Evolutionary conservation across 2,888 invertebrate species (phyloP).

Genomic region (Tupiocoris notatus): DNA sequence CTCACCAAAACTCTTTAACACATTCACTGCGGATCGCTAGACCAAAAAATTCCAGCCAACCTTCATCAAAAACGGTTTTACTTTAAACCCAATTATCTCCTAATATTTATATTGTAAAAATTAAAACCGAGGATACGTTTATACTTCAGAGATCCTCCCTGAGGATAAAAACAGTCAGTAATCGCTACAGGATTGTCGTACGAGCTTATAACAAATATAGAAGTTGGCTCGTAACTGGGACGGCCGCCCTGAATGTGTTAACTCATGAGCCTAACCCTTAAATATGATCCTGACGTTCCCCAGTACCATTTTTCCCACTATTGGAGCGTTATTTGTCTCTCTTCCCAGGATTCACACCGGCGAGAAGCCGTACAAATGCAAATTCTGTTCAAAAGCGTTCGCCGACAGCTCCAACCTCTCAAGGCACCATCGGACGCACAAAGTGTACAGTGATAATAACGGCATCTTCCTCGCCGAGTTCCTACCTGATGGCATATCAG

Average conservation of each 20-base stretch:
- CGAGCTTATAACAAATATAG: no score
- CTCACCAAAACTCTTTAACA: no score
- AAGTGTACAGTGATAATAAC: neutral
- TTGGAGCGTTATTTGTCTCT: neutral
- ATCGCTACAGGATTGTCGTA: no score
- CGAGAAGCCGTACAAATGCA: conserved; percentile 60
- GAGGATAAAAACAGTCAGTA: no score
- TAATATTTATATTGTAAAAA: no score
- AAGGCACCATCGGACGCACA: conserved; percentile 60
- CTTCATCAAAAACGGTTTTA: no score
- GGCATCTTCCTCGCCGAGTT: conserved; percentile 3
- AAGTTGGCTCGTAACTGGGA: neutral
- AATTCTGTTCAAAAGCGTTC: conserved; percentile 70
- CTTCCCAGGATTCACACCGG: conserved; percentile 56
- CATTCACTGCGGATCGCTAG: no score
- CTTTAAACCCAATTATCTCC: no score
- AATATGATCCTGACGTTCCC: neutral
- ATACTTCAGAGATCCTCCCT: no score
- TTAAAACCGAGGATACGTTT: no score
- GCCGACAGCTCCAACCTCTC: conserved; percentile 74
- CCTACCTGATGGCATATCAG: neutral
- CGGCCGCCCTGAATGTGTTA: neutral
- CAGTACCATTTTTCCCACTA: neutral
- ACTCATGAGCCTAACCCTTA: neutral
- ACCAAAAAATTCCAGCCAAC: no score